These are phyloP conservation scores for Psilanteris sp. DNA, from an alignment of 1,140 invertebrate species.

Conservation along the genomic window DNA sequence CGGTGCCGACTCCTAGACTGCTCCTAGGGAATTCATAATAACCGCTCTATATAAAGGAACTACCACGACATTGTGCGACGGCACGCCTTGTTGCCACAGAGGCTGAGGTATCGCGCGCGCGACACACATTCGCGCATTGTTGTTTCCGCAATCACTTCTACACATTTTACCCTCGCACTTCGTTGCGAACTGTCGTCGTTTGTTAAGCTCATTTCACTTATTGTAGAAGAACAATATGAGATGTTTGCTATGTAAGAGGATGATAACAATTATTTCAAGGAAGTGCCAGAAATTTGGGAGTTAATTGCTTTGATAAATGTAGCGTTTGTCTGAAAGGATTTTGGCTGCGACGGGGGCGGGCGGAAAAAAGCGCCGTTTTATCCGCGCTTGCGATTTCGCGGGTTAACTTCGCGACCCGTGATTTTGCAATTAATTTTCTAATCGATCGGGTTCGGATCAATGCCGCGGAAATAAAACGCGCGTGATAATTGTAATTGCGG, in stretches of 20 bases:
- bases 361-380: slow-evolving; percentile 8
- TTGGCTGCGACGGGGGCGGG: neutral
- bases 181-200: slow-evolving; percentile 38
- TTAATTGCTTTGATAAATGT: slow-evolving; percentile 54
- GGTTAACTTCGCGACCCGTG: too few species aligned
- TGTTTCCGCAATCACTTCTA: slow-evolving; percentile 48
- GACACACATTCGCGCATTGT: slow-evolving; percentile 47
- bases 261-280: slow-evolving; percentile 50
- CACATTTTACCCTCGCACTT: slow-evolving; percentile 39
- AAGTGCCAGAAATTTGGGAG: slow-evolving; percentile 37
- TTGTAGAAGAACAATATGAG: slow-evolving; percentile 46
- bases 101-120: slow-evolving; percentile 30
- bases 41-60: slow-evolving; percentile 62
- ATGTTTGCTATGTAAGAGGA: slow-evolving; percentile 36
- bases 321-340: slow-evolving; percentile 14
- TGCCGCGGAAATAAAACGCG: too few species aligned
- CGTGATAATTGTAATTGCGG: too few species aligned
- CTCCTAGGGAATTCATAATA: slow-evolving; percentile 76
- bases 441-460: too few species aligned
- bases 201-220: slow-evolving; percentile 54
- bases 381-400: too few species aligned
- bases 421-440: too few species aligned
- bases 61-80: slow-evolving; percentile 33
- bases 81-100: slow-evolving; percentile 57
- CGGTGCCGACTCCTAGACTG: slow-evolving; percentile 66